Evolutionary conservation across 2,888 invertebrate genomes (phyloP), one percentile per base, ranked within the genome.

Genomic region (Scaptomyza flava): DNA sequence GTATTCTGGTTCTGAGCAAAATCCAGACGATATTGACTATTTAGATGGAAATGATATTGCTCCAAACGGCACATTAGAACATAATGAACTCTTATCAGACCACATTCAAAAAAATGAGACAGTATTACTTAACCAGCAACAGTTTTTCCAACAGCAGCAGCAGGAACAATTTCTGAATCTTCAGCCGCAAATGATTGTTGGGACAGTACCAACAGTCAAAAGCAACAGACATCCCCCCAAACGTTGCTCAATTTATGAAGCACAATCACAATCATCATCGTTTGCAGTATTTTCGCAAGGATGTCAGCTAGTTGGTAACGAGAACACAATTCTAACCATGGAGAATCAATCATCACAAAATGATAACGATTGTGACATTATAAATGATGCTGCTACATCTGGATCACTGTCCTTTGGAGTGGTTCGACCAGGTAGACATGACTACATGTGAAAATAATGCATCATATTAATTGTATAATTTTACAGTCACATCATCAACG

Each of bases 1-100:
- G 93, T 97, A 97, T 83, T 96, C 96, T 0, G 98, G 98, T 91
- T 97, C 98, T 1, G 97, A 97, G 89, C 96, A 96, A 3, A 98
- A 98, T 92, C 96, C 97, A 0, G 98, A 98, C 91, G 81, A 78
- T 11, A 20, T 61, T 1, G 79, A 84, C n/a, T 72, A 60, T 36
- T 23, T 68, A 9, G 72, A 61, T 34, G 63, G 41, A 97, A 96
- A 92, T 96, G 79, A 54, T 11, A 58, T 14, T 36, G 17, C 11
- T 30, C 31, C 52, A 7, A 56, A 51, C 51, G 33, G 8, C 0
- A 47, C 48, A 14, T 31, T 2, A 51, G 52, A 31, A 42, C 30
- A 60, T 14, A 36, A 17, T 17, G 34, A 59, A 33, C 38, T 51
- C 45, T n/a, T 17, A 0, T 53, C 60, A 38, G 17, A 34, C 20